Evolutionary conservation across 2,797 vertebrate species (phyloP).

Genomic region (Sarcophilus harrisii): DNA sequence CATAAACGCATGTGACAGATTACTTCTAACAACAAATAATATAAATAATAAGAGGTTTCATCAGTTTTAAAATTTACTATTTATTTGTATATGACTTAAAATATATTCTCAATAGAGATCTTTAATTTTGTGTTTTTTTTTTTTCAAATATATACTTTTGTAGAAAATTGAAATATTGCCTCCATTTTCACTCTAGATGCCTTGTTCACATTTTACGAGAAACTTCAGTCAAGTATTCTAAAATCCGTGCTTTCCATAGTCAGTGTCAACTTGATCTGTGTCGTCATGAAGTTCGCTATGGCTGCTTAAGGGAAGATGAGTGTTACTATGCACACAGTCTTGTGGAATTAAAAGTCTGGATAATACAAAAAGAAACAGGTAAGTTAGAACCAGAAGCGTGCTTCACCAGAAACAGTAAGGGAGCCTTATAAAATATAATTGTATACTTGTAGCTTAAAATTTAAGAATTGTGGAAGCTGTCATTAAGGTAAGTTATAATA

Average conservation of each 20-base stretch:
- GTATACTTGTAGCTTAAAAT: neutral
- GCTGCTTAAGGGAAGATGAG: slow-evolving; percentile 94
- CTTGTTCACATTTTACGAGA: slow-evolving; percentile 97
- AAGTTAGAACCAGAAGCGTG: neutral
- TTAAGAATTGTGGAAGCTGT: neutral
- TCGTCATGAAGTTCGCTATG: slow-evolving; percentile 96
- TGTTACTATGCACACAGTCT: slow-evolving; percentile 98
- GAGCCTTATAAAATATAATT: neutral
- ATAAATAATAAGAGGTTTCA: neutral
- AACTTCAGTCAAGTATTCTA: slow-evolving; percentile 94
- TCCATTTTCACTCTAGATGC: slow-evolving; percentile 88
- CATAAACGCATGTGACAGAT: neutral
- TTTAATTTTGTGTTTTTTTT: neutral
- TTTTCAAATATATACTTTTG: neutral
- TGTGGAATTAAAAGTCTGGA: slow-evolving; percentile 97
- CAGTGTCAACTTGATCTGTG: slow-evolving; percentile 94
- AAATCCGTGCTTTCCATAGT: slow-evolving; percentile 90
- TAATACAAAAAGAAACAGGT: slow-evolving; percentile 95
- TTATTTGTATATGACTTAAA: slow-evolving; percentile 39
- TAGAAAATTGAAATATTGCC: slow-evolving; percentile 32
- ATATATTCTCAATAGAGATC: slow-evolving; percentile 35
- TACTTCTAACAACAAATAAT: no score
- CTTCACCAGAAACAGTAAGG: neutral
- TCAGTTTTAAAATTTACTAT: slow-evolving; percentile 6
- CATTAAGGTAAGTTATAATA: neutral